Evolutionary conservation across 2,113 vertebrate genomes (phyloP).

Genomic region (Sceloporus tristichus): DNA sequence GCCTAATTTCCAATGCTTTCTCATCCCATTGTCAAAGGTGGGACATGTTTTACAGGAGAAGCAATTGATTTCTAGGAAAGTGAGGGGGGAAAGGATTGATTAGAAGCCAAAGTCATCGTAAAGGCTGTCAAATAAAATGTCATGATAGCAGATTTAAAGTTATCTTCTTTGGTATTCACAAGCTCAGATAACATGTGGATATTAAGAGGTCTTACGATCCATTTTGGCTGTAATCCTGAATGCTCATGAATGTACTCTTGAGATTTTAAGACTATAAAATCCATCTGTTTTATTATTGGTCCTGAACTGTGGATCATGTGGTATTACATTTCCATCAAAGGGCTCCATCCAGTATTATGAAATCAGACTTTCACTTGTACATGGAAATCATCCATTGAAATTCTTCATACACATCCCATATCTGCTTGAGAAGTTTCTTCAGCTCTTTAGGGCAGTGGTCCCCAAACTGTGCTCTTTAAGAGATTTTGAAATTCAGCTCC

Average conservation of each 20-base stretch:
- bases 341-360: neutral
- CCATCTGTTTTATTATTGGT: neutral
- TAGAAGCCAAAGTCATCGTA: neutral
- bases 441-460: too few relatives aligned
- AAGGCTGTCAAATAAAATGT: constrained; percentile 2
- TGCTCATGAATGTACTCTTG: neutral
- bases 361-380: neutral
- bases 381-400: too few relatives aligned
- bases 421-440: too few relatives aligned
- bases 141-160: neutral
- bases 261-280: neutral
- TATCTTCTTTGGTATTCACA: constrained; percentile 7
- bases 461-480: too few relatives aligned
- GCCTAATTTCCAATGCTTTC: neutral
- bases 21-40: neutral
- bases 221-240: neutral
- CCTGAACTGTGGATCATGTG: neutral
- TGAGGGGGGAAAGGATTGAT: neutral
- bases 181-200: neutral
- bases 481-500: too few relatives aligned
- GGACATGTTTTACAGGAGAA: neutral
- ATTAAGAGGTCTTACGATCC: neutral
- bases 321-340: neutral
- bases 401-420: too few relatives aligned
- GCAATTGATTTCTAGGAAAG: neutral